These are phyloP conservation scores for Charina bottae DNA, from an alignment of 2,113 vertebrate species.

Conservation along the genomic window DNA sequence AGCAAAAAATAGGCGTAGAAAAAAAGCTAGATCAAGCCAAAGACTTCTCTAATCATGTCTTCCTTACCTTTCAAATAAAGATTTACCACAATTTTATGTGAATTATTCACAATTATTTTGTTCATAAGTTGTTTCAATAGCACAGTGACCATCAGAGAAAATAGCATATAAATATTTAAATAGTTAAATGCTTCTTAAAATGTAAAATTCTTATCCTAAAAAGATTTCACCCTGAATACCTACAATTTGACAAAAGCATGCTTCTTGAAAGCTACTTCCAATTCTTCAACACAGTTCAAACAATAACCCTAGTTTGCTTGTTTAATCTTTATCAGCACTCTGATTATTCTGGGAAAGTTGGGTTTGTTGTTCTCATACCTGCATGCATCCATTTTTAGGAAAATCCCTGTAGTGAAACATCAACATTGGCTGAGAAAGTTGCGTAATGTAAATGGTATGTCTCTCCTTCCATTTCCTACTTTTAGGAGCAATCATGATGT, in stretches of 20 bases:
- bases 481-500: neutral
- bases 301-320: neutral
- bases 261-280: neutral
- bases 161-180: neutral
- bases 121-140: neutral
- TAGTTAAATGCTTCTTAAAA: neutral
- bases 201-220: neutral
- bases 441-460: neutral
- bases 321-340: neutral
- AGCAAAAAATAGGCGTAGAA: neutral
- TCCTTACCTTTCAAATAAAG: neutral
- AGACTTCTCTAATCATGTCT: neutral
- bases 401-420: neutral
- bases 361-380: neutral
- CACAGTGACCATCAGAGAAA: neutral
- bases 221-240: neutral
- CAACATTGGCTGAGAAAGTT: neutral
- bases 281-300: neutral
- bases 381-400: neutral
- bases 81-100: neutral
- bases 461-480: neutral
- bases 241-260: neutral
- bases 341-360: neutral
- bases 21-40: neutral
- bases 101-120: neutral